Conservation (phyloP, 2,797 vertebrate genomes). For the Tokudaia tokunoshimensis region DNA sequence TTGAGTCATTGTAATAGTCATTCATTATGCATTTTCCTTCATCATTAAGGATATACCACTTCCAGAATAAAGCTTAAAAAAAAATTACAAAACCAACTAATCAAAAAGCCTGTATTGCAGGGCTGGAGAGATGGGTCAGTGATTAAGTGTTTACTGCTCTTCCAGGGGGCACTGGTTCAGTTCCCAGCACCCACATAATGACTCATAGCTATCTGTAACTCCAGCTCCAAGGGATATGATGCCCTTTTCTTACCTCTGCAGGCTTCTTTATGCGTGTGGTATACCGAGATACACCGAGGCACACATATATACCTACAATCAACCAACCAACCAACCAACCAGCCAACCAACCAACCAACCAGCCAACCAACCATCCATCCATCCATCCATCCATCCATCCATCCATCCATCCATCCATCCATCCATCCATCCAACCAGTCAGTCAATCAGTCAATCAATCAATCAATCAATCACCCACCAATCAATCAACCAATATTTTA, state of each 20-base stretch:
- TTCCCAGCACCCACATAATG: neutral
- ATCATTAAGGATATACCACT: slow-evolving; percentile 64
- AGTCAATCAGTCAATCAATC: too few relatives aligned
- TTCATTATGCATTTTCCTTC: slow-evolving; percentile 66
- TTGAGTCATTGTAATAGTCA: slow-evolving; percentile 35
- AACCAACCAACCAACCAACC: neutral
- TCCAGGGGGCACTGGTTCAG: neutral
- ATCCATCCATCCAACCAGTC: neutral
- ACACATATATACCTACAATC: neutral
- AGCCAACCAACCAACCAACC: neutral
- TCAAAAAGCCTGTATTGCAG: neutral
- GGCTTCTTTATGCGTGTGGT: neutral
- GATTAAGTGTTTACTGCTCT: neutral
- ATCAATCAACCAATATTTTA: neutral
- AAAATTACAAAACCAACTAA: too few relatives aligned
- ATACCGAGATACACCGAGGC: neutral
- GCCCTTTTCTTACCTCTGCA: neutral
- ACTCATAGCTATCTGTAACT: neutral
- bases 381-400: neutral
- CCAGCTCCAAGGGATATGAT: neutral
- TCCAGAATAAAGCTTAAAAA: slow-evolving; percentile 61
- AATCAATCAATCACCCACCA: neutral
- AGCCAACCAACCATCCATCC: neutral
- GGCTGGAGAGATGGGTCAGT: neutral
- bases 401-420: neutral